Conservation (phyloP, 1,140 invertebrate genomes). For the Mylabris phalerata region DNA sequence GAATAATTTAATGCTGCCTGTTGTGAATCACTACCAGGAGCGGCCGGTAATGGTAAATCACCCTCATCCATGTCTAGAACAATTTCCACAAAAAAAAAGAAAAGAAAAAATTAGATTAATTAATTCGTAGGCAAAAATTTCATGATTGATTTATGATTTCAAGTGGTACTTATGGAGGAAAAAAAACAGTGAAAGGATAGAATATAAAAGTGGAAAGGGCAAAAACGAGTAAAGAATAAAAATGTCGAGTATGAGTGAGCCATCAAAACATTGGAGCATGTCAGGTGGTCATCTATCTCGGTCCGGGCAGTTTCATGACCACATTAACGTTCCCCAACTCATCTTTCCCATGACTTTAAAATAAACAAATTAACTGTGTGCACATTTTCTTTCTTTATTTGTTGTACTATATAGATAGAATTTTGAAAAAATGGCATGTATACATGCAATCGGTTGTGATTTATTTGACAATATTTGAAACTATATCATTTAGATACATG, state of each 20-base stretch:
- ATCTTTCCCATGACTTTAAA: slow-evolving; percentile 29
- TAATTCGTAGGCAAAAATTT: too few relatives aligned
- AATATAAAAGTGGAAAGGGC: background rate
- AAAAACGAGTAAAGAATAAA: too few relatives aligned
- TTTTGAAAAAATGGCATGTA: background rate
- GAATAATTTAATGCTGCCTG: slow-evolving; percentile 67
- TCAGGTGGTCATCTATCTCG: slow-evolving; percentile 24
- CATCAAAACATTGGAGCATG: slow-evolving; percentile 25
- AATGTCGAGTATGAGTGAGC: slow-evolving; percentile 7
- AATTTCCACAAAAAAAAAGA: background rate
- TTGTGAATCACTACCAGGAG: slow-evolving; percentile 52
- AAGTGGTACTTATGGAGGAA: background rate
- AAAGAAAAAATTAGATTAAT: background rate
- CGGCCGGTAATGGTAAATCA: slow-evolving; percentile 53
- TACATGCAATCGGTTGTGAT: slow-evolving; percentile 23
- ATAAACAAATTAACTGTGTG: slow-evolving; percentile 31
- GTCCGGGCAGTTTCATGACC: slow-evolving; percentile 3
- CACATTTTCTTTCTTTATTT: slow-evolving; percentile 14
- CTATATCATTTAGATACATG: slow-evolving; percentile 20
- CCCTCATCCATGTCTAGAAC: slow-evolving; percentile 54
- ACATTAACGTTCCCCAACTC: slow-evolving; percentile 22
- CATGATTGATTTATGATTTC: too few relatives aligned
- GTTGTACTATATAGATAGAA: too few relatives aligned
- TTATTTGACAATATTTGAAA: slow-evolving; percentile 23
- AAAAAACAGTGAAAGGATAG: background rate